These are phyloP conservation scores for Chelonus formosanus DNA, from an alignment of 2,888 invertebrate genomes.

Conservation along the genomic window DNA sequence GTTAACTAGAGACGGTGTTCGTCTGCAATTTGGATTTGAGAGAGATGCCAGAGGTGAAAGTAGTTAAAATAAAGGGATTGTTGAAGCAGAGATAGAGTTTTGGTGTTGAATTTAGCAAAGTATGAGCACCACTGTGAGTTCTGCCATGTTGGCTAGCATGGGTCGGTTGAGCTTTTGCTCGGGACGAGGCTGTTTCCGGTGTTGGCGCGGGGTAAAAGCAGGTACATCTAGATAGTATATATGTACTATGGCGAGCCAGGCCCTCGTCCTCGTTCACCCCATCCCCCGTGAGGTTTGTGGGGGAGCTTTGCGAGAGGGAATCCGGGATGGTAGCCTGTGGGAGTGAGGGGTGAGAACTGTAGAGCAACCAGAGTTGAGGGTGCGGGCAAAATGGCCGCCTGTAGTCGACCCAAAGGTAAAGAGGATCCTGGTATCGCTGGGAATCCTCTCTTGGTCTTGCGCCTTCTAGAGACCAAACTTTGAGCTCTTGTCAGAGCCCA, in stretches of 20 bases:
- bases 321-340: conserved; percentile 25
- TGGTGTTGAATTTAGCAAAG: conserved; percentile 35
- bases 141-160: conserved; percentile 60
- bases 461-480: conserved; percentile 33
- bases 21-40: too few relatives aligned
- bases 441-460: conserved; percentile 46
- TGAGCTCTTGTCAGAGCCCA: conserved; percentile 36
- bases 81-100: conserved; percentile 4
- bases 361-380: conserved; percentile 40
- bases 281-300: conserved; percentile 53
- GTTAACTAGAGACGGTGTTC: conserved; percentile 18
- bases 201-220: conserved; percentile 53
- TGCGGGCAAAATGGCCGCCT: conserved; percentile 60
- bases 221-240: conserved; percentile 57
- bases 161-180: conserved; percentile 54
- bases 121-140: conserved; percentile 58
- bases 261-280: conserved; percentile 56
- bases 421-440: conserved; percentile 43
- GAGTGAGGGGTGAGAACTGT: conserved; percentile 44
- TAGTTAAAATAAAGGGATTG: conserved; percentile 27
- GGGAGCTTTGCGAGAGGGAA: conserved; percentile 47
- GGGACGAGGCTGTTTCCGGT: conserved; percentile 62
- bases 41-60: not conserved
- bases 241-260: conserved; percentile 52
- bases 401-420: conserved; percentile 53